Base-by-base conservation (phyloP, 2,797 vertebrate genomes). In the Argya squamiceps region DNA sequence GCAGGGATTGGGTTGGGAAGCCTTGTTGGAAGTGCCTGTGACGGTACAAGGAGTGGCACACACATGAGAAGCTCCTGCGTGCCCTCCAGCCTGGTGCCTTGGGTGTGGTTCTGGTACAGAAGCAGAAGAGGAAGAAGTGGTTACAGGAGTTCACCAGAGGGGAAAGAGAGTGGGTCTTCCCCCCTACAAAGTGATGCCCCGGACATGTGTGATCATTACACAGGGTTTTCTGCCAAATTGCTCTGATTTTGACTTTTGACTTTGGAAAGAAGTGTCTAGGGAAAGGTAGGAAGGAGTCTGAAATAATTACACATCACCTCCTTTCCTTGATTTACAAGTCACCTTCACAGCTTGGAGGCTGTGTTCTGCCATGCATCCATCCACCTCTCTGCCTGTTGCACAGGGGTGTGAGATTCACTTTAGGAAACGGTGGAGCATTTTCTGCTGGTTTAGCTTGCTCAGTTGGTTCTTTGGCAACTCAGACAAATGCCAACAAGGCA, bases 71-170 rank as follows among this genome's bases (percentile, higher is more conserved):
- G 27, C 8, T 92, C 41, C 65, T 39, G 30, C 0, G 0, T 39
- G 79, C 69, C 41, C 29, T 75, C 20, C 69, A 1, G 3, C 36
- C 32, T 37, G 21, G 27, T 65, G 53, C 39, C 84, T 50, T 49
- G 39, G 68, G 53, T 64, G 80, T 1, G 8, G 74, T 37, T 71
- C 59, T 12, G 52, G 41, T 20, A 3, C 17, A 77, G 43, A 70
- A 80, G 76, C 76, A 79, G 88, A 92, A 82, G 70, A 74, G 71
- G 60, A 79, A 76, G 89, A 94, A 84, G 74, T 82, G 77, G 36
- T 76, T 44, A 41, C 8, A 1, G 50, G 34, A 82, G 34, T 3
- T 63, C 34, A 47, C 41, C 3, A 3, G 46, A 55, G 13, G 34
- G 56, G 22, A 50, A 60, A 62, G 47, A 50, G 69, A 73, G 23